Conservation (phyloP, 2,888 invertebrate species). For the Seira musarum region DNA sequence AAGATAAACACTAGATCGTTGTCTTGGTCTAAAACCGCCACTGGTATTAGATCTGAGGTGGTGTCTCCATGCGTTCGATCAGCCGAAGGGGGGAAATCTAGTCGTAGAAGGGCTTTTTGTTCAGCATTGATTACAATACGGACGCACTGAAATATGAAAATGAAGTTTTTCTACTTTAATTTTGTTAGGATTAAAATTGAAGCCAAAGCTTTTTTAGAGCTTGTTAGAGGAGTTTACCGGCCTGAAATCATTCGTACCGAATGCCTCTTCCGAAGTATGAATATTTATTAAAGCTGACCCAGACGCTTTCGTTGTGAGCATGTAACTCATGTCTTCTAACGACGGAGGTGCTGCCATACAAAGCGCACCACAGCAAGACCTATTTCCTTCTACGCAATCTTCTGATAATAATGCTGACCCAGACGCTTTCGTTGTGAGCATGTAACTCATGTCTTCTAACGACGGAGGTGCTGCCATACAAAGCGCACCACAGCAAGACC, state of each 20-base stretch:
- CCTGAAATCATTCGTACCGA: slow-evolving; percentile 9
- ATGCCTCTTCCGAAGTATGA: slow-evolving; percentile 7
- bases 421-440: slow-evolving; percentile 10
- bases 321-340: slow-evolving; percentile 20
- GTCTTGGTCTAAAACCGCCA: slow-evolving; percentile 24
- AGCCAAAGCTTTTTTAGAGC: background rate
- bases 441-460: slow-evolving; percentile 20
- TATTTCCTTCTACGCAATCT: slow-evolving; percentile 6
- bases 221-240: background rate
- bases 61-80: slow-evolving; percentile 30
- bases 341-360: background rate
- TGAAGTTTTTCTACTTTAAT: too few relatives aligned
- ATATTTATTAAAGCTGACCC: slow-evolving; percentile 18
- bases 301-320: slow-evolving; percentile 10
- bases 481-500: background rate
- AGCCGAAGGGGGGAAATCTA: slow-evolving; percentile 33
- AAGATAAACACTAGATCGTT: slow-evolving; percentile 38
- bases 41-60: slow-evolving; percentile 24
- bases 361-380: background rate
- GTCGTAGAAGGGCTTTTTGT: slow-evolving; percentile 14
- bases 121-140: slow-evolving; percentile 35
- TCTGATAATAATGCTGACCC: slow-evolving; percentile 13
- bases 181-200: too few relatives aligned
- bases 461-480: background rate
- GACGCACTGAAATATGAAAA: slow-evolving; percentile 21